Evolutionary conservation across 2,113 vertebrate genomes (phyloP).

Genomic region (Helogale parvula): DNA sequence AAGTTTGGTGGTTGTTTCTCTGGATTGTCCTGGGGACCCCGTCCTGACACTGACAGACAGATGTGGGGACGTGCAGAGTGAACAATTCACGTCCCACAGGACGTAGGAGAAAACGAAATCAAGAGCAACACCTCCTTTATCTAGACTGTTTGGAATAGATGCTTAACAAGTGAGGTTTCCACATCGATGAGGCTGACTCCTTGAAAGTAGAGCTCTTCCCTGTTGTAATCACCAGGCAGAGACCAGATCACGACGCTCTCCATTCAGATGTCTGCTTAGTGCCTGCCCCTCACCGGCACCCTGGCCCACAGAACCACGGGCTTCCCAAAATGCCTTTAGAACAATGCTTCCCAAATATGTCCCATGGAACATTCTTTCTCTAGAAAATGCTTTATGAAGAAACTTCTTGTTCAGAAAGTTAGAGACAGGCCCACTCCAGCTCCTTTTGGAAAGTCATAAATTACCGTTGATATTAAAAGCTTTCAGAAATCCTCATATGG

Average conservation of each 20-base stretch:
- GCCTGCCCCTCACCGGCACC: background rate
- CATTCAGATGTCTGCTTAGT: rapidly evolving
- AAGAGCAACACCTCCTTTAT: background rate
- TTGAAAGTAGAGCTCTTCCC: background rate
- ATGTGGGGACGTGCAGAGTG: background rate
- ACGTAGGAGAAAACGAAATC: background rate
- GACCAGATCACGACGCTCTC: background rate
- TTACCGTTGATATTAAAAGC: background rate
- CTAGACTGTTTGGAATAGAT: background rate
- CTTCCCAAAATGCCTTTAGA: background rate
- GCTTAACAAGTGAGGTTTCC: background rate
- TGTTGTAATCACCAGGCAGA: no score
- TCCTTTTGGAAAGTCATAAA: background rate
- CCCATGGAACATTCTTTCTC: background rate
- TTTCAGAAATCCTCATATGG: background rate
- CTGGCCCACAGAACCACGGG: no score
- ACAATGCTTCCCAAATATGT: background rate
- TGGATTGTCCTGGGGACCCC: no score
- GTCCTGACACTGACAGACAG: background rate
- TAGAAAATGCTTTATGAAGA: background rate
- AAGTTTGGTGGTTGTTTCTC: background rate
- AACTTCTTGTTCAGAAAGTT: background rate
- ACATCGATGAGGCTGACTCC: background rate
- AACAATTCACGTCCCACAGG: background rate
- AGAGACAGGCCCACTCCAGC: background rate